Conservation (phyloP, 1,140 invertebrate species). For the Cryptotermes secundus region DNA sequence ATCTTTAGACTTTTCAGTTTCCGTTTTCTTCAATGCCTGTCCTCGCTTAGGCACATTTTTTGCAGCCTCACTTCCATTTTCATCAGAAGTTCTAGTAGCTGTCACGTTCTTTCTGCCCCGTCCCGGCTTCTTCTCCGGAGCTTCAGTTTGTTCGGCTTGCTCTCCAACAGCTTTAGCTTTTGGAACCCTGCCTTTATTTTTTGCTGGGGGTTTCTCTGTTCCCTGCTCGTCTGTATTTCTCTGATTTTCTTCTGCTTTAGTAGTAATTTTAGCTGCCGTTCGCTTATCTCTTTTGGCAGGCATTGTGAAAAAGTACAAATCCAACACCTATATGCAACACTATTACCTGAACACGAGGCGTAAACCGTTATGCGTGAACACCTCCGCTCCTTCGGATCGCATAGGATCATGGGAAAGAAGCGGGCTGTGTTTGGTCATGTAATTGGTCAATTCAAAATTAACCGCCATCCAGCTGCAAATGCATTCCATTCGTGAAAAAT, state of each 20-base stretch:
- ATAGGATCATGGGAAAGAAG: background rate
- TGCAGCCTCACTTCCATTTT: background rate
- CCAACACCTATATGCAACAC: no score
- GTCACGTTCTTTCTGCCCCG: background rate
- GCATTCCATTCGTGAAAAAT: background rate
- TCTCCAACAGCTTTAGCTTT: background rate
- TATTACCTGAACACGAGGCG: no score
- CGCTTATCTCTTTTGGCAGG: constrained; percentile 14
- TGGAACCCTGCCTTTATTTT: constrained; percentile 17
- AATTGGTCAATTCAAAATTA: constrained; percentile 2
- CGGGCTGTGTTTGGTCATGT: background rate
- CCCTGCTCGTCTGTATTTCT: background rate
- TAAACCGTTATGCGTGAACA: background rate
- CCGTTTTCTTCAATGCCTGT: background rate
- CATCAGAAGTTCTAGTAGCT: background rate
- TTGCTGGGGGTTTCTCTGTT: background rate
- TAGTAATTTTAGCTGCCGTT: background rate
- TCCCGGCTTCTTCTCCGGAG: background rate
- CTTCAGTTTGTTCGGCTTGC: background rate
- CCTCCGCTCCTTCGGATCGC: background rate
- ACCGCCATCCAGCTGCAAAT: background rate
- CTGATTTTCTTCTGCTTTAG: background rate
- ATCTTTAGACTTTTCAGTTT: background rate
- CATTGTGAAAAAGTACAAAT: background rate
- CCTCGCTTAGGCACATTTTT: background rate